A percentile compares a stretch with the other conserved stretches of the same genome.
These are phyloP conservation scores for Eubasilissa regina DNA, from an alignment of 1,140 invertebrate genomes.

Conservation along the genomic window DNA sequence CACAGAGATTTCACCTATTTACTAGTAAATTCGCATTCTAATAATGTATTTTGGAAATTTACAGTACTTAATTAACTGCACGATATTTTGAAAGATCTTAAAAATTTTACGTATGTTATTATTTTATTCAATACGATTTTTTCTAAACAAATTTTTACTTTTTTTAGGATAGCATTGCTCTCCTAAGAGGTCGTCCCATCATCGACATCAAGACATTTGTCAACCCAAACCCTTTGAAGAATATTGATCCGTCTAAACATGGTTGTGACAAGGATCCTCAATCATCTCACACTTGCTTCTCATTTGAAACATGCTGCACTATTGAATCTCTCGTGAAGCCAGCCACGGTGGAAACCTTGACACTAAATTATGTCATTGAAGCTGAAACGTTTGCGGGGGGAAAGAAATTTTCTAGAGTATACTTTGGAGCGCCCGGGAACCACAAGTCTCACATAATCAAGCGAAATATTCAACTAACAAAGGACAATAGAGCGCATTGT, in stretches of 20 bases:
- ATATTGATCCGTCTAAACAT: conserved; percentile 85
- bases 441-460: conserved; percentile 75
- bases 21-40: no score
- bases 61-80: no score
- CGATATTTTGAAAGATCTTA: no score
- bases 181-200: conserved; percentile 87
- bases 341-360: conserved; percentile 70
- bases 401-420: conserved; percentile 88
- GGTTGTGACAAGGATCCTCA: conserved; percentile 80
- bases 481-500: conserved; percentile 75
- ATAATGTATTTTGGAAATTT: no score
- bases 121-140: not conserved
- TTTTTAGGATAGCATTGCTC: conserved; percentile 78
- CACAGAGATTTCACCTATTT: no score
- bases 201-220: conserved; percentile 86
- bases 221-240: conserved; percentile 73
- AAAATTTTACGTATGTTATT: no score
- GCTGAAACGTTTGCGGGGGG: conserved; percentile 84
- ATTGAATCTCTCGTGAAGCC: conserved; percentile 79
- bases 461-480: conserved; percentile 73
- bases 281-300: conserved; percentile 86
- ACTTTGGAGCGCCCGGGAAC: conserved; percentile 76
- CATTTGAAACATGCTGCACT: conserved; percentile 90
- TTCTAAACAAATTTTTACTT: conserved; percentile 42
- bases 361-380: conserved; percentile 84